Evolutionary conservation across 2,113 vertebrate genomes (phyloP).

Genomic region (Brachirus orientalis): DNA sequence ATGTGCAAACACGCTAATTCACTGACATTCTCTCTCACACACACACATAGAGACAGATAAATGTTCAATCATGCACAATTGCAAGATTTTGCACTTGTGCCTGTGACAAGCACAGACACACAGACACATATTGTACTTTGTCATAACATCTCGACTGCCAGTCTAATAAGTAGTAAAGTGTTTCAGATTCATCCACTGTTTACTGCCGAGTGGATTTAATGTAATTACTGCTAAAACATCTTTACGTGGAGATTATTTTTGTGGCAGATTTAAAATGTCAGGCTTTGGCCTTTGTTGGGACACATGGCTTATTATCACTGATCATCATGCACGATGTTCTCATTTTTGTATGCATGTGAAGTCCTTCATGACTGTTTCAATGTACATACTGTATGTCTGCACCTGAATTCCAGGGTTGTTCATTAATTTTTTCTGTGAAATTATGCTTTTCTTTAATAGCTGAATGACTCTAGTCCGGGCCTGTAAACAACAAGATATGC

Average conservation of each 20-base stretch:
- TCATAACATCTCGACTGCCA: constrained; percentile 25
- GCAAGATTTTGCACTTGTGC: too few species aligned
- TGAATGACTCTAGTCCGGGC: constrained; percentile 1
- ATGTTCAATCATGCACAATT: neutral
- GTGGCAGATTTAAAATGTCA: constrained; percentile 40
- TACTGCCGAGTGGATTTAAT: constrained; percentile 52
- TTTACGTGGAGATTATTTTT: constrained; percentile 57
- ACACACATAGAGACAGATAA: neutral
- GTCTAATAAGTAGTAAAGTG: constrained; percentile 35
- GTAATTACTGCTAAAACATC: constrained; percentile 52
- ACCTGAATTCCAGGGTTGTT: neutral
- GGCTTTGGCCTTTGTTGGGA: constrained; percentile 31
- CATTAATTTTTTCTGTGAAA: neutral
- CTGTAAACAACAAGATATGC: too few species aligned
- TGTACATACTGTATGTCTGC: neutral
- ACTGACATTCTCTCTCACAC: constrained; percentile 3
- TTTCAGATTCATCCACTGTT: constrained; percentile 21
- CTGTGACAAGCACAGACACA: neutral
- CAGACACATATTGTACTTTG: neutral
- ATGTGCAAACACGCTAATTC: constrained; percentile 55
- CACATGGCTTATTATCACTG: constrained; percentile 19
- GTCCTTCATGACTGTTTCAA: neutral
- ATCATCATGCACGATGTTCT: constrained; percentile 25
- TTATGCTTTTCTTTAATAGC: neutral
- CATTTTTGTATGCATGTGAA: neutral